phyloP scores from a whole-genome alignment of 2,888 invertebrate genomes.

The Meganola albula region DNA sequence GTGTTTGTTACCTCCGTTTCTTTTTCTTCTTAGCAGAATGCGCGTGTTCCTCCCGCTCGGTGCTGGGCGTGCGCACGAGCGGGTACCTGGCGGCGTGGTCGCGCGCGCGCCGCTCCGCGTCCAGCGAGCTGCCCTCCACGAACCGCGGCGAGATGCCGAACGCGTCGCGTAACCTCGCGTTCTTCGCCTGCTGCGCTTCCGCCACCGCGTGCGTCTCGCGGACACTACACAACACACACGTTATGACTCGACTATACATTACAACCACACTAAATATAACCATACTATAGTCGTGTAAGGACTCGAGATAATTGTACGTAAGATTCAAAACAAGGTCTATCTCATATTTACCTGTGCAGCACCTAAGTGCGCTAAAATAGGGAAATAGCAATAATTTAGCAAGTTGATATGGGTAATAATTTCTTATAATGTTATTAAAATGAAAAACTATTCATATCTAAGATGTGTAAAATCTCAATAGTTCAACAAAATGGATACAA shows the following conservation, averaged over 20 bases:
- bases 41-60: conserved; percentile 76
- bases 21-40: conserved; percentile 81
- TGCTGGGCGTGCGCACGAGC: conserved; percentile 86
- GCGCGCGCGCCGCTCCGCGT: conserved; percentile 81
- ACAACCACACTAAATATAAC: too few relatives aligned
- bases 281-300: too few relatives aligned
- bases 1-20: conserved; percentile 84
- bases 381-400: conserved; percentile 53
- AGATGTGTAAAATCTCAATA: conserved; percentile 22
- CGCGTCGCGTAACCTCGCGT: conserved; percentile 93
- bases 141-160: conserved; percentile 96
- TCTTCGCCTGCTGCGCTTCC: conserved; percentile 96
- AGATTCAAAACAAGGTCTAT: conserved; percentile 27
- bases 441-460: too few relatives aligned
- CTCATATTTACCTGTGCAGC: conserved; percentile 69
- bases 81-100: conserved; percentile 80
- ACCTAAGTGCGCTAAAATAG: conserved; percentile 73
- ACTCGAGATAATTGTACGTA: too few relatives aligned
- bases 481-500: conserved; percentile 39
- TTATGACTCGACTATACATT: conserved; percentile 3
- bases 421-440: too few relatives aligned
- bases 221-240: conserved; percentile 77
- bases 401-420: too few relatives aligned
- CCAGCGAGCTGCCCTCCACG: conserved; percentile 95
- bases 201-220: conserved; percentile 97